A percentile compares a stretch with the other conserved stretches of the same genome.
Conservation (phyloP, 2,888 invertebrate species). For the Marasmarcha lunaedactyla region DNA sequence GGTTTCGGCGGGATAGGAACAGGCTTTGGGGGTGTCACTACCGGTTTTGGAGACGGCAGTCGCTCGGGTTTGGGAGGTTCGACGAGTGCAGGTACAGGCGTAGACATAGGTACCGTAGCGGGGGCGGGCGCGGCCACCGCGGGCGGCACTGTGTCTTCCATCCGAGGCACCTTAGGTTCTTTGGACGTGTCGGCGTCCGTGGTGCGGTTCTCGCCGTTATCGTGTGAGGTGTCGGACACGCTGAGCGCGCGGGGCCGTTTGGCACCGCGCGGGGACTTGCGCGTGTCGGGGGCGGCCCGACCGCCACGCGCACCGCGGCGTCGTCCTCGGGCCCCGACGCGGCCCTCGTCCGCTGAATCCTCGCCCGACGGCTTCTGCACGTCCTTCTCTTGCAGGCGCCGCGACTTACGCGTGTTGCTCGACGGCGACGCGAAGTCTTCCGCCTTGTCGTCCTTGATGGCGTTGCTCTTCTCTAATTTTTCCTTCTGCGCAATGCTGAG, state of each 20-base stretch:
- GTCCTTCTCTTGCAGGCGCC: constrained; percentile 83
- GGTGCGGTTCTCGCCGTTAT: constrained; percentile 71
- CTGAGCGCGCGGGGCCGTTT: constrained; percentile 74
- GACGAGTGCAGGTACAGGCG: constrained; percentile 11
- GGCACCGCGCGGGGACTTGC: constrained; percentile 75
- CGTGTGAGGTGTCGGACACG: constrained; percentile 74
- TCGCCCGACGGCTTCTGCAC: constrained; percentile 83
- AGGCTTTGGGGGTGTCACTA: neutral
- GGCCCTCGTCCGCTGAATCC: constrained; percentile 91
- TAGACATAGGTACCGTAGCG: constrained; percentile 13
- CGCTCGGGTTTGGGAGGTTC: constrained; percentile 12
- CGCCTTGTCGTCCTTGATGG: constrained; percentile 50
- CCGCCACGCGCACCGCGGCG: neutral
- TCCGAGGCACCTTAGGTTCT: constrained; percentile 36
- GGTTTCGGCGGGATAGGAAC: constrained; percentile 3
- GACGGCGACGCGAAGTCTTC: constrained; percentile 75
- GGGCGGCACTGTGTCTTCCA: constrained; percentile 20
- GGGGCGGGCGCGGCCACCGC: constrained; percentile 14
- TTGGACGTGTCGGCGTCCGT: constrained; percentile 36
- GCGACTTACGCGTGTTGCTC: constrained; percentile 82
- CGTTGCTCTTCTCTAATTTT: constrained; percentile 37
- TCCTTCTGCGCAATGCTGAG: constrained; percentile 49
- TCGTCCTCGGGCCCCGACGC: constrained; percentile 37
- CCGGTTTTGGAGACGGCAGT: constrained; percentile 12
- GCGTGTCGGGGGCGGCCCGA: constrained; percentile 29